Percentiles rank a stretch among this genome's conserved stretches.
These are phyloP conservation scores for Lumbricus terrestris DNA, from an alignment of 2,888 invertebrate genomes.

Conservation along the genomic window DNA sequence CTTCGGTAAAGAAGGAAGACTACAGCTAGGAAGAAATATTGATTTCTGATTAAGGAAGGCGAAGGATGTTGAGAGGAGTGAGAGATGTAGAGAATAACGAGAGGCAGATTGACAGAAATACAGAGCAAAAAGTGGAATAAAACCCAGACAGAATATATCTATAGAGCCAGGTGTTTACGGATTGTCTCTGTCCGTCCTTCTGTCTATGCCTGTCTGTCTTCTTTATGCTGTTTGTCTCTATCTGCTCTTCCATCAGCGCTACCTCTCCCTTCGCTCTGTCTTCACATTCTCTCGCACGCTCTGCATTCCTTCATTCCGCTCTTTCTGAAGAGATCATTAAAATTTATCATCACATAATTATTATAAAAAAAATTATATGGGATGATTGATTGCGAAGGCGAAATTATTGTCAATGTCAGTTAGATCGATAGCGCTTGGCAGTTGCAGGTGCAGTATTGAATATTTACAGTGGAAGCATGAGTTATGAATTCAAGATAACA, in stretches of 20 bases:
- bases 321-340: too few relatives aligned
- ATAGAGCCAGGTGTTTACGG: too few relatives aligned
- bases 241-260: too few relatives aligned
- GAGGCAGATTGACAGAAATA: background rate
- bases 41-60: background rate
- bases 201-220: too few relatives aligned
- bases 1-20: background rate
- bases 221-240: too few relatives aligned
- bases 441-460: background rate
- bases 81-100: background rate
- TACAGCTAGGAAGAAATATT: background rate
- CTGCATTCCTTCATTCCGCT: too few relatives aligned
- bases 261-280: too few relatives aligned
- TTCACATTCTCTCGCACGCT: too few relatives aligned
- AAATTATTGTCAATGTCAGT: background rate
- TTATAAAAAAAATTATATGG: too few relatives aligned
- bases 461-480: background rate
- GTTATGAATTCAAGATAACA: background rate
- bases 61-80: background rate
- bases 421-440: background rate
- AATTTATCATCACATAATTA: too few relatives aligned
- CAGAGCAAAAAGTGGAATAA: background rate
- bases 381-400: background rate
- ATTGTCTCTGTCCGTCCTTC: too few relatives aligned
- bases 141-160: background rate